Evolutionary conservation across 2,797 vertebrate genomes (phyloP), one percentile per base, ranked within the genome.

Genomic region (Thaleichthys pacificus): DNA sequence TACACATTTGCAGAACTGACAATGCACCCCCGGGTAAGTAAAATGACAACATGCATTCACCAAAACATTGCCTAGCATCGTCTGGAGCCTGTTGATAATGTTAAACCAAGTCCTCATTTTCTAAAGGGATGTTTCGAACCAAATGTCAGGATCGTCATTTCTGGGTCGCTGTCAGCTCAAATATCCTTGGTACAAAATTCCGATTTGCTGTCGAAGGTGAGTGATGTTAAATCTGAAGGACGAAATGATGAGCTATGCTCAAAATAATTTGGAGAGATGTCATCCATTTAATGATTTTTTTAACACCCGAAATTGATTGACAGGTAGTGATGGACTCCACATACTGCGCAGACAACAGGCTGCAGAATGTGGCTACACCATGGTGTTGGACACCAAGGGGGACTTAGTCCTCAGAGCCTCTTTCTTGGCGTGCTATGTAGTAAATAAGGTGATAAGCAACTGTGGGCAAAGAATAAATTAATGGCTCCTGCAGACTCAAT

Each of bases 321-420:
- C 68, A 84, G 84, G 68, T 32, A 42, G 28, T 12, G 67, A 68
- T 35, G 76, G 75, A 3, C n/a, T 80, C 56, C 72, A 61, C 65
- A 54, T 72, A 4, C 56, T 84, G 56, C 66, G 67, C 8, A 80
- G 75, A 35, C 70, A 72, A 24, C 63, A 76, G 61, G 82, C 79
- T 6, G 79, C 74, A 49, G 76, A 83, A 54, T 91, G 90, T 17
- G 90, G 90, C 15, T 90, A 88, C 68, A 88, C 84, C 0, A 22
- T 77, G 28, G 42, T 64, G 28, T n/a, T 76, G 0, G 83, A 90
- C 35, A 60, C 83, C 0, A 77, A 71, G 14, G 86, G 88, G 1
- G 83, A 91, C 61, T 72, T 85, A 0, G 77, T 85, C 22, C 76
- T 91, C 32, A 77, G 89, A 2, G 71, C 81, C 9, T 91, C 90